These are phyloP conservation scores for Nephrotoma appendiculata DNA, from an alignment of 2,888 invertebrate species.

Conservation along the genomic window DNA sequence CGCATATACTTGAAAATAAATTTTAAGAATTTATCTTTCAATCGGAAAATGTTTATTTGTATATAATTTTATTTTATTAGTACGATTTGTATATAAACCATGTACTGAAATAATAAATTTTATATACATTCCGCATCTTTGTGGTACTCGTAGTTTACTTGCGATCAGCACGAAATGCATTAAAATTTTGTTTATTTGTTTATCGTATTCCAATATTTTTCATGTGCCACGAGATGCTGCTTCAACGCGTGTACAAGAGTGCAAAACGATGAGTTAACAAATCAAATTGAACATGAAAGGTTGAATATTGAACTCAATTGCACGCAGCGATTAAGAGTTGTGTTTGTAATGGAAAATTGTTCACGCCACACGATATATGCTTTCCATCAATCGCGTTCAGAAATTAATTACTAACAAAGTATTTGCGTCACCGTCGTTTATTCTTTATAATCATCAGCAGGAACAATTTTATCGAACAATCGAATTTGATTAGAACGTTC, in stretches of 20 bases:
- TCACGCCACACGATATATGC: not conserved
- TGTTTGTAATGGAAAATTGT: not conserved
- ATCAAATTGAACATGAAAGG: not conserved
- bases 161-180: not conserved
- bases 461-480: not conserved
- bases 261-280: not conserved
- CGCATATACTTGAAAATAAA: not conserved
- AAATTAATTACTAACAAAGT: not conserved
- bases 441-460: not conserved
- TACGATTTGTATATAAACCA: not conserved
- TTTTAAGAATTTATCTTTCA: not conserved
- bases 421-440: not conserved
- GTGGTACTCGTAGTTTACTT: no score
- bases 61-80: not conserved
- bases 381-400: not conserved
- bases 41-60: not conserved
- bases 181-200: not conserved
- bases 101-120: not conserved
- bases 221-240: not conserved
- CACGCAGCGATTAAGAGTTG: no score
- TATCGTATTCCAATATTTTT: not conserved
- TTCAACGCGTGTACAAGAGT: not conserved
- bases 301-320: no score
- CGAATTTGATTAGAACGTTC: not conserved
- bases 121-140: not conserved